Evolutionary conservation across 2,797 vertebrate species (phyloP).

Genomic region (Cryptoprocta ferox): DNA sequence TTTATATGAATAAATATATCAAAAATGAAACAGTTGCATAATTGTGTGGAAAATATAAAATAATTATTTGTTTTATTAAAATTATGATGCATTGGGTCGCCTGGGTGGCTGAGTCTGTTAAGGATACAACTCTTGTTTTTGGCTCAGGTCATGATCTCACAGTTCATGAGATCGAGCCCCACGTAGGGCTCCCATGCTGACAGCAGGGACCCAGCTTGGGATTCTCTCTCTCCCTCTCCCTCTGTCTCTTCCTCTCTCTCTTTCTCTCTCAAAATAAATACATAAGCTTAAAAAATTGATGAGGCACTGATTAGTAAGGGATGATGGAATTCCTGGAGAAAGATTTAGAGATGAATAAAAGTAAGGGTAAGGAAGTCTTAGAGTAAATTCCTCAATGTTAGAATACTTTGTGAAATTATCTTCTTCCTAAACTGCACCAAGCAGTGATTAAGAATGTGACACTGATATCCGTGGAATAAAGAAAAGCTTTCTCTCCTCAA

Average conservation of each 20-base stretch:
- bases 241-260: too few species aligned
- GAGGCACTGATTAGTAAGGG: neutral
- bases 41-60: neutral
- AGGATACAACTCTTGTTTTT: too few species aligned
- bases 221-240: too few species aligned
- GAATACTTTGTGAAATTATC: neutral
- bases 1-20: neutral
- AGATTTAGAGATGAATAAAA: neutral
- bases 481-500: neutral
- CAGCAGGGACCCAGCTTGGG: too few species aligned
- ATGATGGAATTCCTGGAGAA: neutral
- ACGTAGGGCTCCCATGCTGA: too few species aligned
- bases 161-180: too few species aligned
- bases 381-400: neutral
- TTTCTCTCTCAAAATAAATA: too few species aligned
- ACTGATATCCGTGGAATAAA: rapidly evolving
- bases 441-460: rapidly evolving
- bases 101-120: too few species aligned
- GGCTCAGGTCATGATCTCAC: too few species aligned
- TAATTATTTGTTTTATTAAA: neutral
- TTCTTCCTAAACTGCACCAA: neutral
- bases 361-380: neutral
- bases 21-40: neutral
- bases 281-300: neutral
- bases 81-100: neutral